Percentiles rank a stretch among this genome's conserved stretches.
Evolutionary conservation across 2,888 invertebrate genomes (phyloP).

Genomic region (Archips xylosteana): DNA sequence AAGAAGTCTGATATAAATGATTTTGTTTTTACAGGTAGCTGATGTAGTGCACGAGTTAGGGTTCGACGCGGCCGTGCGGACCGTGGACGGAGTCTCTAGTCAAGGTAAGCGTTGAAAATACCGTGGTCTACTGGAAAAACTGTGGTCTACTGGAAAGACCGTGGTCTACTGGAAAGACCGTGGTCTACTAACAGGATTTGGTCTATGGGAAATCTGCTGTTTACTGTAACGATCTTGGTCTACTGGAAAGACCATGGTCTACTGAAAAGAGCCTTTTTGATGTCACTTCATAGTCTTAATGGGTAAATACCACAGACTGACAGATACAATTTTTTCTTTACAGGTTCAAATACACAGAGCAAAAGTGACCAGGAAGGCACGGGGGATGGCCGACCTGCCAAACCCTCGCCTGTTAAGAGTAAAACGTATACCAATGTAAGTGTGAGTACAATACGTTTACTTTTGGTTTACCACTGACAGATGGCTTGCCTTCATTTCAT

Average conservation of each 20-base stretch:
- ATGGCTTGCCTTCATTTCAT: too few species aligned
- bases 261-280: not conserved
- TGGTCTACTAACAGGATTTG: too few species aligned
- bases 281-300: too few species aligned
- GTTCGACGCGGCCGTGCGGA: constrained; percentile 86
- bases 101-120: constrained; percentile 45
- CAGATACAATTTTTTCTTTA: constrained; percentile 6
- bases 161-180: not conserved
- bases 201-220: too few species aligned
- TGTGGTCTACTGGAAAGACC: not conserved
- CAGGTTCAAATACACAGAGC: constrained; percentile 55
- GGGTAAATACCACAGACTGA: too few species aligned
- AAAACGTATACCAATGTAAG: constrained; percentile 67
- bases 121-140: constrained; percentile 7
- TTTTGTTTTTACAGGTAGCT: constrained; percentile 71
- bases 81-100: constrained; percentile 50
- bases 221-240: too few species aligned
- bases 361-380: constrained; percentile 61
- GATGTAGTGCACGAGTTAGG: constrained; percentile 92
- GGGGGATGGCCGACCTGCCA: constrained; percentile 59
- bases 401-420: constrained; percentile 60
- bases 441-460: too few species aligned
- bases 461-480: too few species aligned
- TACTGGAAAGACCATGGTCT: constrained; percentile 14
- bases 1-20: not conserved